Evolutionary conservation across 2,113 vertebrate genomes (phyloP), one percentile per base, ranked within the genome.

Genomic region (Ancistrus triradiatus): DNA sequence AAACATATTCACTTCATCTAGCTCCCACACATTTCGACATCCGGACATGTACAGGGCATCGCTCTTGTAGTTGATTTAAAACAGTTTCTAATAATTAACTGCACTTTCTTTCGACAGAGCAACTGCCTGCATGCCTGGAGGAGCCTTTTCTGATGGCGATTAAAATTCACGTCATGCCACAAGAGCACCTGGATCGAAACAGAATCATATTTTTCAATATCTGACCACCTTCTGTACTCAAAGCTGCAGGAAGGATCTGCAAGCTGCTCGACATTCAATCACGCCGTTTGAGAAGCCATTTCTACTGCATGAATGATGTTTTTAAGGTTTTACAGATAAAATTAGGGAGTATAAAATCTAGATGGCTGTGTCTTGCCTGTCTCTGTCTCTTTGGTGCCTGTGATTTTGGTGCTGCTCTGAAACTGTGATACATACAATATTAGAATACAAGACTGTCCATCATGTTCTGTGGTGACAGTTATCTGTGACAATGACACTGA

Each of bases 181-280:
- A 50, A 56, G 35, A 59, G 43, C 64, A 58, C 64, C 53, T 59
- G 64, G 44, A 66, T 59, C 24, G 31, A 66, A 58, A 58, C 42
- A 53, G 42, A 59, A 59, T 59, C 64, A 37, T 50, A 50, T 58
- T 66, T 50, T 42, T 50, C 46, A 57, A 58, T 57, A 57, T 49
- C 53, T 49, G 53, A 58, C 53, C 64, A 59, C 22, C 53, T 9
- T 42, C 52, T 14, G 21, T 33, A 27, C 53, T 56, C 28, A 3
- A 1, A 48, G 31, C 42, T 2, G 22, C 15, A 42, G 64, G 47
- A 31, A 8, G 17, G 59, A 18, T 42, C 53, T 27, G 46, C 48
- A 42, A 21, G 33, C 53, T 31, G 47, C 53, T 31, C 14, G 0
- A 31, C 21, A 19, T 66, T 46, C 24, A 48, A 38, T 66, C 48